Evolutionary conservation across 37 sponge, comb jelly and placozoan species (phyloP), one percentile per base, ranked within the genome.

Genomic region (Chondrosia reniformis): DNA sequence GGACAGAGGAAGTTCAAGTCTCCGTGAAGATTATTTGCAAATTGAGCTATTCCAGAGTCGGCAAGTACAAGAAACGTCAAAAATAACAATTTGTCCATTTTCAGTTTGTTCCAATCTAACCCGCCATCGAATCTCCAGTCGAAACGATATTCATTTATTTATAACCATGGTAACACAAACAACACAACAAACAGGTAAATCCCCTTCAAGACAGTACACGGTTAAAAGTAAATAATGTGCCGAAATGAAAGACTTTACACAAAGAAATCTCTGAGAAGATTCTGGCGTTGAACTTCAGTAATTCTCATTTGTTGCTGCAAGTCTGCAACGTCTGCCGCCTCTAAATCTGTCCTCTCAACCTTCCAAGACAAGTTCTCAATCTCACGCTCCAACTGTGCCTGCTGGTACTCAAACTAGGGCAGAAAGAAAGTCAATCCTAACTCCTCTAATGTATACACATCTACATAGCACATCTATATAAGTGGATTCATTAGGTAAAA

Each of bases 281-380:
- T 92, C 22, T 84, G 83, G 55, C 93, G 64, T 45, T 81, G 77
- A 25, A 87, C 78, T 75, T 88, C 89, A 17, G 93, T 75, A 6
- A 78, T 56, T 22, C 77, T 78, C 86, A 92, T 92, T 80, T 92
- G 93, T 38, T 88, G 84, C 31, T 77, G 10, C 2, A 92, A 38
- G 40, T 92, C 89, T 44, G 83, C 91, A 32, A 84, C 66, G 46
- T 83, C 77, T 25, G 83, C 85, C 0, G 49, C 76, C 30, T 82
- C 83, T 39, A 69, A 37, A 13, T 69, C 72, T 30, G 86, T 78
- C 54, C 91, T 72, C 78, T 94, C 95, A 9, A 90, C 79, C 55
- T 90, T 94, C 95, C 95, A 94, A 0, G 95, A 94, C 39, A 94
- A 74, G 52, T 94, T 89, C 85, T 94, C 95, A 55, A 94, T 94